Percentiles rank a stretch among this genome's conserved stretches.
Evolutionary conservation across 2,797 vertebrate genomes (phyloP).

Genomic region (Danio albolineatus): DNA sequence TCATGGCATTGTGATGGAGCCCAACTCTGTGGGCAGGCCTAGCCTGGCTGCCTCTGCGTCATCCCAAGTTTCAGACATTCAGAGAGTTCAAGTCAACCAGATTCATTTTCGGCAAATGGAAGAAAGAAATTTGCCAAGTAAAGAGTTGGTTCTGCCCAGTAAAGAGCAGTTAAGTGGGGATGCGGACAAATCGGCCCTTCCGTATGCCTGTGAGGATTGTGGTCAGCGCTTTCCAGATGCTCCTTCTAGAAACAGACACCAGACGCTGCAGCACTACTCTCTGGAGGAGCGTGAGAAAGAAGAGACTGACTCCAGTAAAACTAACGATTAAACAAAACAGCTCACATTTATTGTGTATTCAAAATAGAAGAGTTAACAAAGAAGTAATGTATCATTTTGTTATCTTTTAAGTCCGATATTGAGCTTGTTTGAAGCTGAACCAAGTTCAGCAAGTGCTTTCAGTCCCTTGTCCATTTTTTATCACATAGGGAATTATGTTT

Average conservation of each 20-base stretch:
- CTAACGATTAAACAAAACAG: slow-evolving; percentile 41
- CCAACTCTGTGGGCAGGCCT: slow-evolving; percentile 60
- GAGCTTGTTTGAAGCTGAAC: not conserved
- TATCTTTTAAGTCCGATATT: not conserved
- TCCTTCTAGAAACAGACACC: slow-evolving; percentile 80
- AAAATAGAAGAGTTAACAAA: not conserved
- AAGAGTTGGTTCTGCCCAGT: not conserved
- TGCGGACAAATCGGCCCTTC: slow-evolving; percentile 52
- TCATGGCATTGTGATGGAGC: slow-evolving; percentile 73
- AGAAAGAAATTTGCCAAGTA: not conserved
- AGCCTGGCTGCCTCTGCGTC: slow-evolving; percentile 32
- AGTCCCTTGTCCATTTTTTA: not conserved
- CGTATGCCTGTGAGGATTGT: slow-evolving; percentile 82
- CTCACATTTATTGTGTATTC: not conserved
- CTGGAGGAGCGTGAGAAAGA: slow-evolving; percentile 64
- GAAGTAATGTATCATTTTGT: not conserved
- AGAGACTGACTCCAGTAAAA: slow-evolving; percentile 31
- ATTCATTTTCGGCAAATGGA: slow-evolving; percentile 46
- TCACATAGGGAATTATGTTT: not conserved
- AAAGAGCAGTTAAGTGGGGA: slow-evolving; percentile 30
- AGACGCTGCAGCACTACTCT: slow-evolving; percentile 76
- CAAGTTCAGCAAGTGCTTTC: not conserved
- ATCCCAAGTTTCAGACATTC: slow-evolving; percentile 4
- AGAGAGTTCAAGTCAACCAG: slow-evolving; percentile 43
- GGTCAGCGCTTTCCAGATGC: slow-evolving; percentile 80